A percentile compares a stretch with the other conserved stretches of the same genome.
Conservation (phyloP, 2,888 invertebrate species). For the Nomada fucata region DNA sequence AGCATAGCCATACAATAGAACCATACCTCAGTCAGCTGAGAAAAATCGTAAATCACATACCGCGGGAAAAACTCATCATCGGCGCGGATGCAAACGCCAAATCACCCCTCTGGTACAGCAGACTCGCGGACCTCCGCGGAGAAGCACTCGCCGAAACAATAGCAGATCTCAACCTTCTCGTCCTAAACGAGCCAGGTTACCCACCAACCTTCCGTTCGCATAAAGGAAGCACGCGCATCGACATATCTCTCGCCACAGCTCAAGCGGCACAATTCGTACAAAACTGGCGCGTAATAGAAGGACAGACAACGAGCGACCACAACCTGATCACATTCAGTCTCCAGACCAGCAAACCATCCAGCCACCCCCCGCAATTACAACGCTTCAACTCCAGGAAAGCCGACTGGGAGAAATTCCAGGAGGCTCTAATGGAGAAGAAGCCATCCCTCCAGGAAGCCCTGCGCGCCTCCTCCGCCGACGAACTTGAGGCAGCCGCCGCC, state of each 20-base stretch:
- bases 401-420: not conserved
- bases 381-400: not conserved
- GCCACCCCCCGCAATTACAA: not conserved
- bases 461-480: not conserved
- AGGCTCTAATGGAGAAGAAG: not conserved
- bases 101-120: too few relatives aligned
- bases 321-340: not conserved
- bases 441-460: not conserved
- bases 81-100: too few relatives aligned
- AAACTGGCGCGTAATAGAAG: not conserved
- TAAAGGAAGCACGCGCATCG: too few relatives aligned
- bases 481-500: not conserved
- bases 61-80: too few relatives aligned
- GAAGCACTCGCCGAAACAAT: too few relatives aligned
- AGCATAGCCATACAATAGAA: not conserved
- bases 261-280: not conserved
- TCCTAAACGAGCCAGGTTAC: too few relatives aligned
- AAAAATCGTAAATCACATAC: too few relatives aligned
- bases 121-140: too few relatives aligned
- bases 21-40: too few relatives aligned
- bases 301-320: not conserved
- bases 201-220: too few relatives aligned
- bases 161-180: too few relatives aligned
- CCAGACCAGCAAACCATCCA: rapidly evolving
- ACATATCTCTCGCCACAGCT: too few relatives aligned